Base-by-base conservation (phyloP, 2,113 vertebrate genomes). In the Plestiodon gilberti region DNA sequence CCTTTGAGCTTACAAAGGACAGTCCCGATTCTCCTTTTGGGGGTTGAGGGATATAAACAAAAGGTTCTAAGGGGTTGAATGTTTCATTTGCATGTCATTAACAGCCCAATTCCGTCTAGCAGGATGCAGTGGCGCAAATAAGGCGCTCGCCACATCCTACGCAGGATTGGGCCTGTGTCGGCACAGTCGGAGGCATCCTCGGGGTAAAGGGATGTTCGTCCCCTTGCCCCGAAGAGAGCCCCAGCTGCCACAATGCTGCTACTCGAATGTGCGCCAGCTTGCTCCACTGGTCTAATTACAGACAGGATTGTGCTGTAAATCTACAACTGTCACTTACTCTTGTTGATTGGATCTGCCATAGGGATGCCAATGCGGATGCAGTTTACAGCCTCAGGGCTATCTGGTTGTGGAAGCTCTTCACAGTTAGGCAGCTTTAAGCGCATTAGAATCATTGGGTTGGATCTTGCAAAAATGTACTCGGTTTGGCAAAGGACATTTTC, bases 401-500 rank as follows among this genome's bases (percentile, higher is more conserved):
- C 98, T 0, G 95, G 97, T 83, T 97, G 96, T 0, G 99, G 98
- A 70, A 99, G 97, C 88, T 99, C 99, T 3, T 99, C 99, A 0
- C 99, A 99, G 97, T 99, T 99, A 1, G 99, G 99, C 89, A 99
- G 95, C 91, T 99, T 99, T 75, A 99, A 94, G 43, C 98, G 97
- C 97, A 99, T 99, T 87, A 99, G 96, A 89, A 99, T 99, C 95
- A 99, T 96, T 76, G 98, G 98, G 91, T 99, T 99, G 0, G 99
- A 99, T 79, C 99, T 98, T 69, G 99, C 99, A 59, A 99, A 99
- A 89, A 99, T 99, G 94, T 99, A 99, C 95, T 99, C 99, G 0
- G 99, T 99, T 93, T 99, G 99, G 90, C 99, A 99, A 85, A 99
- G 94, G 92, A 99, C 98, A 0, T 99, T 99, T 76, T 99, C 99